phyloP scores from a whole-genome alignment of 2,113 vertebrate species.

The Anser brachyrhynchus region DNA sequence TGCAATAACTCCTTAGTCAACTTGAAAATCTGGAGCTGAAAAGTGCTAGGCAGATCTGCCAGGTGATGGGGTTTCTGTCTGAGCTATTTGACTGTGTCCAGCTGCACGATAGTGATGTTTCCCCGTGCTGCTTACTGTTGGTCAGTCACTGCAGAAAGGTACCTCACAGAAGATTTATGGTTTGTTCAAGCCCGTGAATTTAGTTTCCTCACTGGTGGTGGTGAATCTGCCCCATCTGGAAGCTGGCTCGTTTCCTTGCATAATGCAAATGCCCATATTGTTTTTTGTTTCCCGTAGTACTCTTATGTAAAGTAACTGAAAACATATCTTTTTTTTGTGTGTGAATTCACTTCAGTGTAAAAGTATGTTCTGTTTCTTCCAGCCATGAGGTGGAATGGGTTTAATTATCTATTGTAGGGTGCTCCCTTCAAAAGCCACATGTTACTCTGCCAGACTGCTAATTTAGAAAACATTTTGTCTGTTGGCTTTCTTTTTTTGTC shows the following conservation, averaged over 20 bases:
- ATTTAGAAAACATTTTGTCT: background rate
- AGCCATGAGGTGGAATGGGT: background rate
- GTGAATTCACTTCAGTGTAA: background rate
- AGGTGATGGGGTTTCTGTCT: background rate
- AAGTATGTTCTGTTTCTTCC: background rate
- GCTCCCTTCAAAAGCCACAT: background rate
- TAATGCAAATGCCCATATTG: background rate
- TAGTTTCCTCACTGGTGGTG: background rate
- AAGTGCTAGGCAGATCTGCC: background rate
- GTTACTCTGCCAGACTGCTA: background rate
- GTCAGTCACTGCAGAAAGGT: background rate
- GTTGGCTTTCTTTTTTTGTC: background rate
- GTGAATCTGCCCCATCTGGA: background rate
- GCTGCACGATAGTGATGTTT: background rate
- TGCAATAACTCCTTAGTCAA: background rate
- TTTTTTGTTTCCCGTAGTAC: background rate
- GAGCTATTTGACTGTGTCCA: background rate
- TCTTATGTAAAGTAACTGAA: background rate
- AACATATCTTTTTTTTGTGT: background rate
- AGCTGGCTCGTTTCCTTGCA: background rate
- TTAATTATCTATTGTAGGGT: background rate
- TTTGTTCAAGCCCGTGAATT: background rate
- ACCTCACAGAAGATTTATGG: background rate
- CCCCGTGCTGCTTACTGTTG: background rate
- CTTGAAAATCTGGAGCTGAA: background rate